Base-by-base conservation (phyloP, 2,113 vertebrate genomes). In the Colossoma macropomum region DNA sequence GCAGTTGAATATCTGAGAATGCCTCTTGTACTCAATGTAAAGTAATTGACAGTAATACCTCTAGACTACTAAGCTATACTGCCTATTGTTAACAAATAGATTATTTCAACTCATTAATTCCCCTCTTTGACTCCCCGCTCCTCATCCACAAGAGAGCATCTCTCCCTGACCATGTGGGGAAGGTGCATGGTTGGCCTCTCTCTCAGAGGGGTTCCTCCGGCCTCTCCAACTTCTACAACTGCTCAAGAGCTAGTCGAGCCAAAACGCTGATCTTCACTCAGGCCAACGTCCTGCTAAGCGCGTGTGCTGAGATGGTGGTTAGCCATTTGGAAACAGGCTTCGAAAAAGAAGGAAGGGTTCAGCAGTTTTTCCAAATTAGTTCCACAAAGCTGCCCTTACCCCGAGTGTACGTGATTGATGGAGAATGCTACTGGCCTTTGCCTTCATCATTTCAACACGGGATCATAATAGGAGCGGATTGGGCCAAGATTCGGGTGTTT, bases 241-340 rank as follows among this genome's bases (percentile, higher is more conserved):
- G 90, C 87, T 92, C 86, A 88, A 88, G 89, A 89, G 89, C 91
- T 87, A 91, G 89, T 82, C 77, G 21, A 85, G 88, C 90, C 89
- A 90, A 90, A 92, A 88, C 73, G 81, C 88, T 89, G 89, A 87
- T 93, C 92, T 92, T 92, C 90, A 56, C 90, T 92, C 90, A 88
- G 82, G 86, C 90, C 89, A 88, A 89, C 89, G 89, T 87, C 90
- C 89, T 70, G 76, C 89, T 65, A 92, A 93, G 92, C 89, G 86
- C 90, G 86, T 19, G 41, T 87, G 87, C 89, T 60, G 81, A 90
- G 89, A 91, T 86, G 87, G 82, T 88, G 89, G 90, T 89, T 87
- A 85, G 83, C 88, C 89, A 76, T 92, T 92, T 90, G 85, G 80
- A 90, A 89, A 91, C 89, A 88, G 91, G 87, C 91, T 90, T 88